phyloP scores from a whole-genome alignment of 2,888 invertebrate genomes.

The Oligia fasciuncula region DNA sequence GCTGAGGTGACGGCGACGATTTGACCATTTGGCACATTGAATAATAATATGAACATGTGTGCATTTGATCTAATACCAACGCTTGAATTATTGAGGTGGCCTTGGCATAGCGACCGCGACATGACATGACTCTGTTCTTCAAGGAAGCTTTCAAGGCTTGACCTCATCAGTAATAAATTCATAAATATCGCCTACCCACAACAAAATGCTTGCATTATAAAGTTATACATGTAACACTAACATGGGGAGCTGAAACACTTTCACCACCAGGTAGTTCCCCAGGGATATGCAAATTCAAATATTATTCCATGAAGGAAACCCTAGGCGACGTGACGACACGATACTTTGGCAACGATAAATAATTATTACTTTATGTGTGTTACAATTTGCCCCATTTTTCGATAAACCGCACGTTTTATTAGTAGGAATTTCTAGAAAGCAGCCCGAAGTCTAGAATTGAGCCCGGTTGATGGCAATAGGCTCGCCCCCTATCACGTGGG shows the following conservation, averaged over 20 bases:
- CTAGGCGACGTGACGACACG: background rate
- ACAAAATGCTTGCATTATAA: background rate
- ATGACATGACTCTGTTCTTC: background rate
- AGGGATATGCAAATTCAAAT: slow-evolving; percentile 14
- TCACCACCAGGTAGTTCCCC: background rate
- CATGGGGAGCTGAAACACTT: background rate
- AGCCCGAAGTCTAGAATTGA: background rate
- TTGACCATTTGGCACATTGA: slow-evolving; percentile 20
- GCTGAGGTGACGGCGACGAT: background rate
- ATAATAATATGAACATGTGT: background rate
- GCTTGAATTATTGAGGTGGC: background rate
- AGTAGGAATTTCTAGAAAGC: background rate
- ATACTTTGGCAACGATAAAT: background rate
- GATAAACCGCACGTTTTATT: background rate
- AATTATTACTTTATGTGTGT: background rate
- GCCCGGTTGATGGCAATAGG: background rate
- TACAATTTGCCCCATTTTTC: too few relatives aligned
- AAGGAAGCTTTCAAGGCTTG: background rate
- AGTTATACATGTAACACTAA: too few relatives aligned
- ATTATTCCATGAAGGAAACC: background rate
- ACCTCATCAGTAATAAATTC: background rate
- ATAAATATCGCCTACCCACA: background rate
- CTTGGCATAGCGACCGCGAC: background rate
- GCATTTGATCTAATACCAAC: background rate
- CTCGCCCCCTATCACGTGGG: background rate